These are phyloP conservation scores for Neocloeon triangulifer DNA, from an alignment of 1,140 invertebrate genomes.

Conservation along the genomic window DNA sequence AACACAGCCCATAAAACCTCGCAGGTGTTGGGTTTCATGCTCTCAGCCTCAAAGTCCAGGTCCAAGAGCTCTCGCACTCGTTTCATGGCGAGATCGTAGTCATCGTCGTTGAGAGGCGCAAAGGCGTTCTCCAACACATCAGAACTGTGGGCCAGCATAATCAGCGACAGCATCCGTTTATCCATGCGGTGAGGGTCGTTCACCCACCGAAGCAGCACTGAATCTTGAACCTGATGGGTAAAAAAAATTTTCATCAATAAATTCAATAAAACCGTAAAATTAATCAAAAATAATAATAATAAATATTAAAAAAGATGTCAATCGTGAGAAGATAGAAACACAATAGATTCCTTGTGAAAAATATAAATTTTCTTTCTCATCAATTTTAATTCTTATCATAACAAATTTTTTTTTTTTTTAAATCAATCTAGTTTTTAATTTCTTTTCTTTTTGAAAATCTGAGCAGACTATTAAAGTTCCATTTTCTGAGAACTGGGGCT, in stretches of 20 bases:
- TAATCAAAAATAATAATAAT: background rate
- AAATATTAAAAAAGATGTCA: background rate
- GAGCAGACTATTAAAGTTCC: too few species aligned
- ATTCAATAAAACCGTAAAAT: too few species aligned
- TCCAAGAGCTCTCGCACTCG: slow-evolving; percentile 87
- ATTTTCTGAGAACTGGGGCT: too few species aligned
- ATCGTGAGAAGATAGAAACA: too few species aligned
- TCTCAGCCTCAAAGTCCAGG: slow-evolving; percentile 87
- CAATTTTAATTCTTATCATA: too few species aligned
- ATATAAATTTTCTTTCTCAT: too few species aligned
- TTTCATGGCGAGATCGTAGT: slow-evolving; percentile 96
- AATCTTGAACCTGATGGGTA: slow-evolving; percentile 70
- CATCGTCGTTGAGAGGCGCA: slow-evolving; percentile 90
- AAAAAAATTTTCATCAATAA: too few species aligned
- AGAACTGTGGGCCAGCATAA: slow-evolving; percentile 90
- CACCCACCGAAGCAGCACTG: slow-evolving; percentile 86
- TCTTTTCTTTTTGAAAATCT: too few species aligned
- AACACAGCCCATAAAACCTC: slow-evolving; percentile 98
- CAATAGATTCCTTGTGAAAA: too few species aligned
- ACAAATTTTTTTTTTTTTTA: too few species aligned
- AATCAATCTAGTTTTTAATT: too few species aligned
- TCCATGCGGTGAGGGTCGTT: slow-evolving; percentile 97
- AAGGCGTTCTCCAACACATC: slow-evolving; percentile 99
- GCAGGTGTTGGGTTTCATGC: slow-evolving; percentile 62
- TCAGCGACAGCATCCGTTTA: slow-evolving; percentile 70